A percentile compares a stretch with the other conserved stretches of the same genome.
These are phyloP conservation scores for Eumacrocentrus americanus DNA, from an alignment of 2,888 invertebrate genomes.

Conservation along the genomic window DNA sequence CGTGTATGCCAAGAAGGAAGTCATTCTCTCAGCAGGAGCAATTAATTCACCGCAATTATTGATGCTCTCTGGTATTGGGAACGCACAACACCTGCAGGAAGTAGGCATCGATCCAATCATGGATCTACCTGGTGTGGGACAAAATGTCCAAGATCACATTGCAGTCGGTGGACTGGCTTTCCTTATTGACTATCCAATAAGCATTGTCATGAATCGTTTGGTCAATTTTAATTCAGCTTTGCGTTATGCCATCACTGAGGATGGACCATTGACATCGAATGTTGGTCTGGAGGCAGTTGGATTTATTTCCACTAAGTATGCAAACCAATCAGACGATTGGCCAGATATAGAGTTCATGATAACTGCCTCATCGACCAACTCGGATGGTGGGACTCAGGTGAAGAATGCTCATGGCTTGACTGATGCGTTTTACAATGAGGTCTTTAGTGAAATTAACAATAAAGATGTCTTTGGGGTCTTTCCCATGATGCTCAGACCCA, in stretches of 20 bases:
- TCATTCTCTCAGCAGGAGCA: conserved; percentile 87
- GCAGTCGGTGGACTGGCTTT: conserved; percentile 85
- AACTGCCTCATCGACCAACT: conserved; percentile 80
- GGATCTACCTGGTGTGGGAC: conserved; percentile 83
- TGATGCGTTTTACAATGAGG: conserved; percentile 81
- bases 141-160: conserved; percentile 89
- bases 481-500: conserved; percentile 89
- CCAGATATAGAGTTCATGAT: conserved; percentile 92
- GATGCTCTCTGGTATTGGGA: conserved; percentile 90
- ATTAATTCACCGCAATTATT: conserved; percentile 91
- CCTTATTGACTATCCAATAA: conserved; percentile 79
- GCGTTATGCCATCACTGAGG: conserved; percentile 83
- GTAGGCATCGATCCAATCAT: conserved; percentile 76
- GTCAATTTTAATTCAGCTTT: conserved; percentile 84
- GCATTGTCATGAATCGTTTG: conserved; percentile 79
- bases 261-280: conserved; percentile 85
- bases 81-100: conserved; percentile 73
- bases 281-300: conserved; percentile 87
- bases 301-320: conserved; percentile 88
- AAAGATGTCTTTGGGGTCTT: conserved; percentile 82
- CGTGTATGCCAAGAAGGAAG: conserved; percentile 76
- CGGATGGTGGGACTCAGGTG: conserved; percentile 83
- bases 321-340: conserved; percentile 86
- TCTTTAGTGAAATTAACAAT: conserved; percentile 74
- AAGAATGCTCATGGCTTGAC: conserved; percentile 82